A percentile compares a stretch with the other conserved stretches of the same genome.
phyloP scores from a whole-genome alignment of 2,113 vertebrate genomes.

The Chelonoidis abingdonii region DNA sequence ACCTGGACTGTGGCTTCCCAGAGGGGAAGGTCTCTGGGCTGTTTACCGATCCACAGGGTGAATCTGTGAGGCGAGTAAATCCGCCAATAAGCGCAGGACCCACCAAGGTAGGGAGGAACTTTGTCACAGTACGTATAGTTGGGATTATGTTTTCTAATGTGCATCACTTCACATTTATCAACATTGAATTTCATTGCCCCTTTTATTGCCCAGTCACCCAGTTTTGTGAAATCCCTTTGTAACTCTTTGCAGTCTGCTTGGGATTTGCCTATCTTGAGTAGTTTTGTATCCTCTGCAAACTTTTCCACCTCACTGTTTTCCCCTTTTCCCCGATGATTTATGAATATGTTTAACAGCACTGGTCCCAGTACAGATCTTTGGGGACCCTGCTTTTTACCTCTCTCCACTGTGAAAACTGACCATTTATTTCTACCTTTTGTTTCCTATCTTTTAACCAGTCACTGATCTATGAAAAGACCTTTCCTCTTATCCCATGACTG shows the following conservation, averaged over 20 bases:
- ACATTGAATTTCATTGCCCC: neutral
- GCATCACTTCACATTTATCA: neutral
- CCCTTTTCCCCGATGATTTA: neutral
- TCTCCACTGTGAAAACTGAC: neutral
- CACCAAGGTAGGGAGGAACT: too few species aligned
- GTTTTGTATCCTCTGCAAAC: too few species aligned
- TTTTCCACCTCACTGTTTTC: too few species aligned
- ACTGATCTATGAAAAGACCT: neutral
- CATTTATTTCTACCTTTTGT: neutral
- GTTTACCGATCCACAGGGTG: too few species aligned
- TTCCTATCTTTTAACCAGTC: neutral
- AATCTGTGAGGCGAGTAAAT: too few species aligned
- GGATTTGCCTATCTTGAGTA: too few species aligned
- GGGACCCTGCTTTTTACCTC: neutral
- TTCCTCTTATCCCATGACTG: too few species aligned
- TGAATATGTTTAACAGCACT: neutral
- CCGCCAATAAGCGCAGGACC: too few species aligned
- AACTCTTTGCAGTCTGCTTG: neutral
- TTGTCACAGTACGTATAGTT: neutral
- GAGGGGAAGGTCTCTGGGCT: too few species aligned
- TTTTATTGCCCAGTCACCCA: neutral
- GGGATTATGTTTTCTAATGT: neutral
- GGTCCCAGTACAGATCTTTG: neutral
- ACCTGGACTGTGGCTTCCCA: too few species aligned
- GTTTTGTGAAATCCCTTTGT: neutral